Percentiles rank a stretch among this genome's conserved stretches.
phyloP scores from a whole-genome alignment of 2,113 vertebrate genomes.

The Lontra canadensis region DNA sequence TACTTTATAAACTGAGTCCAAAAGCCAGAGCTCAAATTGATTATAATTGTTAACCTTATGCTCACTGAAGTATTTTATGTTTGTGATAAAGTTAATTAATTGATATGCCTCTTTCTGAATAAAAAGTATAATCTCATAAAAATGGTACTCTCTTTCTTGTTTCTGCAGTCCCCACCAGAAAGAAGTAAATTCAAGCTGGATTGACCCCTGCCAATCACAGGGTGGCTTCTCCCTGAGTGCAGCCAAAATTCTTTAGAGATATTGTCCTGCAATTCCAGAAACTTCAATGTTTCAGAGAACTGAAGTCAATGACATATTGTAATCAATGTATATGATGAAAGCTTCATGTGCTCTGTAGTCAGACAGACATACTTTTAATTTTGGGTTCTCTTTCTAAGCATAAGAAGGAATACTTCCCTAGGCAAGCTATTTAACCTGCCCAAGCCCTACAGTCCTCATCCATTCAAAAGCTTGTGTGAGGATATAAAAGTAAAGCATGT shows the following conservation, averaged over 20 bases:
- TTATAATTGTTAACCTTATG: neutral
- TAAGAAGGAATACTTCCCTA: neutral
- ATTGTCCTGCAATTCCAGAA: neutral
- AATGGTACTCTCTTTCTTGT: neutral
- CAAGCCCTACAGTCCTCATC: neutral
- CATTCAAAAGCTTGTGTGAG: neutral
- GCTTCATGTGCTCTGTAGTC: neutral
- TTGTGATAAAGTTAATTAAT: neutral
- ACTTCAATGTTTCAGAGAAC: neutral
- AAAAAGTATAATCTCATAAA: neutral
- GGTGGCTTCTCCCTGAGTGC: neutral
- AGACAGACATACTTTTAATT: neutral
- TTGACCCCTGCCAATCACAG: fast-evolving
- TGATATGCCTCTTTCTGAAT: neutral
- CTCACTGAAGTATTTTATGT: neutral
- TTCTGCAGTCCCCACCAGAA: neutral
- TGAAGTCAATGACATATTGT: neutral
- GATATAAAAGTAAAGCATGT: neutral
- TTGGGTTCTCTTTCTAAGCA: neutral
- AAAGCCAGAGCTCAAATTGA: neutral
- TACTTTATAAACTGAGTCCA: neutral
- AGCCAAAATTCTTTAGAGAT: neutral
- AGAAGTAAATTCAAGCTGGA: neutral
- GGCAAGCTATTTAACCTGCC: conserved; percentile 1
- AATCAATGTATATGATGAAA: neutral